Conservation (phyloP, 92 coral and sea anemone species). For the Palythoa grandiflora region DNA sequence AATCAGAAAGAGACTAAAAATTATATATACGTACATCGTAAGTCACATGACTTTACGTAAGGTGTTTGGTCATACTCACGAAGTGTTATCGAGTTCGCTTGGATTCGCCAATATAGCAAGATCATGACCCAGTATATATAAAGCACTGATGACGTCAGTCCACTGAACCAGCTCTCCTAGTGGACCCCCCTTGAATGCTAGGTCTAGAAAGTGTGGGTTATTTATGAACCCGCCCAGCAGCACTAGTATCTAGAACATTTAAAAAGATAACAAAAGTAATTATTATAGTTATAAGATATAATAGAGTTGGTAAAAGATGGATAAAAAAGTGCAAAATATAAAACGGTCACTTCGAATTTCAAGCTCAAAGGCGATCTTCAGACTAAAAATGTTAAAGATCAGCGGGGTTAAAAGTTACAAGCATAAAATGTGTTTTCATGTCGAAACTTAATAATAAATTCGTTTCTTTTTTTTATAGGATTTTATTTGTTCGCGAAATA, state of each 20-base stretch:
- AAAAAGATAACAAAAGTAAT: background rate
- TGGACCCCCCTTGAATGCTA: constrained; percentile 38
- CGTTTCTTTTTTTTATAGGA: too few species aligned
- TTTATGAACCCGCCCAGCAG: constrained; percentile 20
- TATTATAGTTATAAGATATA: too few species aligned
- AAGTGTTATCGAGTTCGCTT: background rate
- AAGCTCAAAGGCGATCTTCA: too few species aligned
- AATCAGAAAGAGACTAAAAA: too few species aligned
- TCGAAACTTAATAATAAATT: too few species aligned
- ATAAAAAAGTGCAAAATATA: too few species aligned
- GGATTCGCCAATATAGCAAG: background rate
- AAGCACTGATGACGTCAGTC: constrained; percentile 46
- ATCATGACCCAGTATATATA: constrained; percentile 31
- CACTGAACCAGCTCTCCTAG: background rate
- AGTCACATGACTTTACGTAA: background rate
- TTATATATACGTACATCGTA: too few species aligned
- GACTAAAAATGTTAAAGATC: too few species aligned
- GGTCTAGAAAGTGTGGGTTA: constrained; percentile 6
- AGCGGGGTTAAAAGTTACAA: too few species aligned
- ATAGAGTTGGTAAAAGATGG: background rate
- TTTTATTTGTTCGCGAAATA: too few species aligned
- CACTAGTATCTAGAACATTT: constrained; percentile 3
- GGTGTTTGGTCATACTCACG: background rate
- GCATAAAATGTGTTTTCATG: too few species aligned
- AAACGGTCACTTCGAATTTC: too few species aligned